phyloP scores from a whole-genome alignment of 2,113 vertebrate species.

The Boulengeromyrus knoepffleri region DNA sequence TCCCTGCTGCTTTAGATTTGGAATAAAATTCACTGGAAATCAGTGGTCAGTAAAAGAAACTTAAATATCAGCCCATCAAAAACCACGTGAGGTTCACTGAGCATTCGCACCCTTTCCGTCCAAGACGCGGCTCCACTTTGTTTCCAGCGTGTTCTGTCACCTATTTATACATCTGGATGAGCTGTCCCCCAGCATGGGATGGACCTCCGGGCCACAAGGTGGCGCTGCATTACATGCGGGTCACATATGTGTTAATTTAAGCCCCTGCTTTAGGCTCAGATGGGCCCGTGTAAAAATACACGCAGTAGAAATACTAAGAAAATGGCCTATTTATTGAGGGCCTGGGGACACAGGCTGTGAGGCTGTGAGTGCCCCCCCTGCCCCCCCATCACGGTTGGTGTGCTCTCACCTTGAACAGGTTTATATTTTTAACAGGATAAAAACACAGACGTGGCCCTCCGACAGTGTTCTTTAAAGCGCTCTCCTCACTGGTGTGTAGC shows the following conservation, averaged over 20 bases:
- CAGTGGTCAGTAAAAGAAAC: not conserved
- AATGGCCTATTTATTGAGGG: not conserved
- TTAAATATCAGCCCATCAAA: not conserved
- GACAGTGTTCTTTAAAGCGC: not conserved
- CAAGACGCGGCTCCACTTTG: not conserved
- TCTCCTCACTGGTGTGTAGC: not conserved
- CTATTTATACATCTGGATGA: not conserved
- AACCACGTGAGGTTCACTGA: not conserved
- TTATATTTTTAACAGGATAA: not conserved
- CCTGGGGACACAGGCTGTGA: conserved; percentile 2
- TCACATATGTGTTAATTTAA: not conserved
- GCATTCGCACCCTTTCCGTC: not conserved
- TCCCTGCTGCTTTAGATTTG: not conserved
- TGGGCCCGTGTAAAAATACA: not conserved
- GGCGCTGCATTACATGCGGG: too few relatives aligned
- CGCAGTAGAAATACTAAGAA: not conserved
- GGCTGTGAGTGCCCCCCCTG: too few relatives aligned
- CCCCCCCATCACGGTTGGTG: not conserved
- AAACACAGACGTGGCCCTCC: not conserved
- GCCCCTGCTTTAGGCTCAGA: not conserved
- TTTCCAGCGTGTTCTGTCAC: not conserved
- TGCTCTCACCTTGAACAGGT: not conserved
- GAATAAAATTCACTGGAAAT: not conserved
- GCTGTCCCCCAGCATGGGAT: not conserved
- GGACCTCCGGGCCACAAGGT: not conserved